A percentile compares a stretch with the other conserved stretches of the same genome.
Evolutionary conservation across 2,888 invertebrate genomes (phyloP).

Genomic region (Pristionchus arcanus): DNA sequence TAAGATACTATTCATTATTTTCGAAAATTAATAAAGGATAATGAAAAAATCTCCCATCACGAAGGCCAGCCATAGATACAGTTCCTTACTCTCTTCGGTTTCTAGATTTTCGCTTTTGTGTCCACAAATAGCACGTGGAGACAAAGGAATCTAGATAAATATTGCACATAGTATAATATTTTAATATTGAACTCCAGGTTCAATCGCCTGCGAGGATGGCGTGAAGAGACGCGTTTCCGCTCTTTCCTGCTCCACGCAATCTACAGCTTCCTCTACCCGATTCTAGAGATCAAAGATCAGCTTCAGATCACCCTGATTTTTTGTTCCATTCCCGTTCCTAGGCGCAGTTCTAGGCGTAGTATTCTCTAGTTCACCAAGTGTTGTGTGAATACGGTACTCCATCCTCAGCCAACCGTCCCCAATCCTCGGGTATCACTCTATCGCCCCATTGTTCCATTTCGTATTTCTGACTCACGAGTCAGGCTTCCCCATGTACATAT

Average conservation of each 20-base stretch:
- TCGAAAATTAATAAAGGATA: no score
- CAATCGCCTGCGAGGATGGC: background rate
- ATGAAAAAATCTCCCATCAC: no score
- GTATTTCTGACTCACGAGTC: background rate
- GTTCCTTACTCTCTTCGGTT: no score
- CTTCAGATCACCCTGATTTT: background rate
- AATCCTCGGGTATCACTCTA: background rate
- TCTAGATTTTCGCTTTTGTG: no score
- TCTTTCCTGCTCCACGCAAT: background rate
- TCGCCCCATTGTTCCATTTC: background rate
- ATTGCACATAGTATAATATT: no score
- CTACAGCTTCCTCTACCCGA: background rate
- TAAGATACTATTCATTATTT: background rate
- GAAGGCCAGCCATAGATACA: no score
- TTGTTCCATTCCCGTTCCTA: background rate
- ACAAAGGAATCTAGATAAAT: no score
- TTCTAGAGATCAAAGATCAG: background rate
- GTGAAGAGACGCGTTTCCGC: background rate
- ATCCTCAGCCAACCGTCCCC: background rate
- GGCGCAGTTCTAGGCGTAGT: constrained; percentile 21
- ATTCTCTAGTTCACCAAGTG: background rate
- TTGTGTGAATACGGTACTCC: background rate
- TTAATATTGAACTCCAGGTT: background rate
- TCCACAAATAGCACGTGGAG: no score
- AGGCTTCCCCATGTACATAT: background rate